These are phyloP conservation scores for Loxodonta africana DNA, from an alignment of 2,113 vertebrate species.

Conservation along the genomic window DNA sequence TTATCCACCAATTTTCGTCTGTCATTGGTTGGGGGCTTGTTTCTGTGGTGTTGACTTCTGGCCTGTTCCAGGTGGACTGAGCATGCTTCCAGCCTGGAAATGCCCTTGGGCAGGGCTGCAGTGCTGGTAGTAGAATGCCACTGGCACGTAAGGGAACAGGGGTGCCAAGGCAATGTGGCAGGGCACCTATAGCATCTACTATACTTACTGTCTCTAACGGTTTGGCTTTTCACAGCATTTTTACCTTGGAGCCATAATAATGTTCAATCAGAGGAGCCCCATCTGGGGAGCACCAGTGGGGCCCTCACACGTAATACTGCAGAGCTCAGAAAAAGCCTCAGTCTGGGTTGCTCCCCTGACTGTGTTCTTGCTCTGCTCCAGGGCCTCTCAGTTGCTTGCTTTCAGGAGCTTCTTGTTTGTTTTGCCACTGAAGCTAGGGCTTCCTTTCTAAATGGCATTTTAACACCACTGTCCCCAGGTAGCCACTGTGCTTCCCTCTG, in stretches of 20 bases:
- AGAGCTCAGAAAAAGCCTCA: not conserved
- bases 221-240: not conserved
- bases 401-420: not conserved
- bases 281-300: not conserved
- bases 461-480: slow-evolving; percentile 12
- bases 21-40: not conserved
- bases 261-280: not conserved
- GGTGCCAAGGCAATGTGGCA: not conserved
- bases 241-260: not conserved
- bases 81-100: not conserved
- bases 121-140: not conserved
- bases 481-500: not conserved
- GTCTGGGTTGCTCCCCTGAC: not conserved
- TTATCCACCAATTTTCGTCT: not conserved
- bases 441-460: slow-evolving; percentile 60
- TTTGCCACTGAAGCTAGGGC: not conserved
- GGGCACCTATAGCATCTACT: not conserved
- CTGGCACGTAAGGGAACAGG: not conserved
- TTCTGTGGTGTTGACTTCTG: not conserved
- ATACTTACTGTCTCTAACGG: not conserved
- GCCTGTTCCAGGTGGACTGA: not conserved
- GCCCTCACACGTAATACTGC: not conserved
- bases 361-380: not conserved
- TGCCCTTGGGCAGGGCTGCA: not conserved
- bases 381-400: not conserved